phyloP scores from a whole-genome alignment of 2,888 invertebrate genomes.

The Lepidochrysops patricia region DNA sequence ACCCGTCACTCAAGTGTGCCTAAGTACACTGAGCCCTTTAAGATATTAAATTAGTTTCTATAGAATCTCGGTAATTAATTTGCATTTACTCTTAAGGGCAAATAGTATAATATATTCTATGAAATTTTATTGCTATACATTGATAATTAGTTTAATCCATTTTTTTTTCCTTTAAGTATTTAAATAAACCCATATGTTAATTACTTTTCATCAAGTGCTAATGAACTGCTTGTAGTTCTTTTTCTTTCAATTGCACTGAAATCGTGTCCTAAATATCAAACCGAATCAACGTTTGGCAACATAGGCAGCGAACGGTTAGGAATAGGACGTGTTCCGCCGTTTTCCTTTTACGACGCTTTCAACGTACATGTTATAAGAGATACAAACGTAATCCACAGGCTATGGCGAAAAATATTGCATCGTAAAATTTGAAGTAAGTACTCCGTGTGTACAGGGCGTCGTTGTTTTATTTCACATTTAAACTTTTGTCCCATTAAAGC shows the following conservation, averaged over 20 bases:
- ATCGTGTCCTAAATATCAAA: neutral
- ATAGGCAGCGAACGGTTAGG: neutral
- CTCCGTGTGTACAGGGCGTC: constrained; percentile 22
- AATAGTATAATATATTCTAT: too few relatives aligned
- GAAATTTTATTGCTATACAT: too few relatives aligned
- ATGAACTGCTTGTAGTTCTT: too few relatives aligned
- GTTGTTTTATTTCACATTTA: constrained; percentile 55
- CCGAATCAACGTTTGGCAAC: neutral
- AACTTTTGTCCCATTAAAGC: constrained; percentile 54
- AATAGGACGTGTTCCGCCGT: neutral
- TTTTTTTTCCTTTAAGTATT: too few relatives aligned
- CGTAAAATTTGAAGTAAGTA: constrained; percentile 25
- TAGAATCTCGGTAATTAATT: neutral
- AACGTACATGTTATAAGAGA: constrained; percentile 1
- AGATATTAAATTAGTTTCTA: neutral
- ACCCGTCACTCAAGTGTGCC: constrained; percentile 9
- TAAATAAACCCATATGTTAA: too few relatives aligned
- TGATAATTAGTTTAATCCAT: too few relatives aligned
- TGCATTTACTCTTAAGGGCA: neutral
- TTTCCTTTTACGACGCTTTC: constrained; percentile 5
- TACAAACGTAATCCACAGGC: constrained; percentile 8
- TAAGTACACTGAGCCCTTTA: neutral
- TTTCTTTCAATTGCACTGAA: too few relatives aligned
- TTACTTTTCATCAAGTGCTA: too few relatives aligned
- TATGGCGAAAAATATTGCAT: constrained; percentile 19